A percentile compares a stretch with the other conserved stretches of the same genome.
Conservation (phyloP, 2,797 vertebrate genomes). For the Darevskia mixta region DNA sequence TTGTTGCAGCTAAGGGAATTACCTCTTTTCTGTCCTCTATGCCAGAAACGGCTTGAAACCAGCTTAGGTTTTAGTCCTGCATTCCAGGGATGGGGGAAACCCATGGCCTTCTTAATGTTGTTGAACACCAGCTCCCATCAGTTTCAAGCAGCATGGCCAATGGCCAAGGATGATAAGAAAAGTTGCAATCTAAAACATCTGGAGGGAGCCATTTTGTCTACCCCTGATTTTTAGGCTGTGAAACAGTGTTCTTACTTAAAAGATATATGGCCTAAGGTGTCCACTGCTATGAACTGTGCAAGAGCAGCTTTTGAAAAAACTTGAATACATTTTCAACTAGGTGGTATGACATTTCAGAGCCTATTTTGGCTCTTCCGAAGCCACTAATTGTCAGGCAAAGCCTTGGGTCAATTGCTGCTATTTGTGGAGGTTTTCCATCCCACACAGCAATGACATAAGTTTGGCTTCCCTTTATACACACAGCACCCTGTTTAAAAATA, state of each 20-base stretch:
- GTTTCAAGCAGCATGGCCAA: too few species aligned
- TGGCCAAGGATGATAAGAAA: too few species aligned
- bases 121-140: neutral
- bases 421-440: conserved; percentile 8
- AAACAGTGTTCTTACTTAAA: neutral
- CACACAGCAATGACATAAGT: neutral
- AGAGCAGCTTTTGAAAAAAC: neutral
- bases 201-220: too few species aligned
- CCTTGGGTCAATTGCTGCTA: neutral
- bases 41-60: neutral
- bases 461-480: neutral
- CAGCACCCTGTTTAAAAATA: neutral
- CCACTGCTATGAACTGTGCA: neutral
- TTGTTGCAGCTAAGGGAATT: neutral
- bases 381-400: conserved; percentile 6
- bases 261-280: neutral
- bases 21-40: neutral
- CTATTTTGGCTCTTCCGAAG: conserved; percentile 1
- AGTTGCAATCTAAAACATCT: too few species aligned
- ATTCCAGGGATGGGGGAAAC: neutral
- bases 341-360: neutral
- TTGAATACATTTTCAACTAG: neutral
- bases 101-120: neutral
- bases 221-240: neutral
- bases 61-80: neutral